Conservation (phyloP, 2,113 vertebrate genomes). For the Pristiophorus japonicus region DNA sequence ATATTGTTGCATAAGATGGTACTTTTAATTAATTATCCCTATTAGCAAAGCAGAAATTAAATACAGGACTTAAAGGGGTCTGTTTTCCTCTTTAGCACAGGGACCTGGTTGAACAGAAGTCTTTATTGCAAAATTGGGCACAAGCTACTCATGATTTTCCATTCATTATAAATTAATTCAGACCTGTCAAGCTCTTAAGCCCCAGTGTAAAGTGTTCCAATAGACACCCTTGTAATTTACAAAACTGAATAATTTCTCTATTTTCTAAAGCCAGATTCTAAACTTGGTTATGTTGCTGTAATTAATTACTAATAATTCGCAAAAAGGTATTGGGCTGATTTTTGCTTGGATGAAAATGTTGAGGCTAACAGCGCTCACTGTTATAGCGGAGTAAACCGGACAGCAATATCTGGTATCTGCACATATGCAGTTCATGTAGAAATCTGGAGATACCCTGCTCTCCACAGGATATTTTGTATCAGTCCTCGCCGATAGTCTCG, state of each 20-base stretch:
- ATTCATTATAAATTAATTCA: neutral
- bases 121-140: neutral
- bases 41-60: neutral
- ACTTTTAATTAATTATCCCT: neutral
- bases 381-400: neutral
- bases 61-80: neutral
- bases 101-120: neutral
- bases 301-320: too few relatives aligned
- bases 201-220: neutral
- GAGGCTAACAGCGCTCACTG: too few relatives aligned
- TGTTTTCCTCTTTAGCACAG: neutral
- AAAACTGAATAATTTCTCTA: neutral
- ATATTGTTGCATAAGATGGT: neutral
- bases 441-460: neutral
- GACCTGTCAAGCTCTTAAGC: neutral
- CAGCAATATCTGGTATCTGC: neutral
- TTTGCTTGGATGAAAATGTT: neutral
- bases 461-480: neutral
- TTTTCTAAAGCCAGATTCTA: neutral
- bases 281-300: too few relatives aligned
- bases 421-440: neutral
- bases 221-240: neutral
- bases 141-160: neutral
- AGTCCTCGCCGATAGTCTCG: neutral
- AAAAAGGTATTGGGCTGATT: neutral